These are phyloP conservation scores for Palythoa grandis DNA, from an alignment of 92 coral and sea anemone genomes.

Conservation along the genomic window DNA sequence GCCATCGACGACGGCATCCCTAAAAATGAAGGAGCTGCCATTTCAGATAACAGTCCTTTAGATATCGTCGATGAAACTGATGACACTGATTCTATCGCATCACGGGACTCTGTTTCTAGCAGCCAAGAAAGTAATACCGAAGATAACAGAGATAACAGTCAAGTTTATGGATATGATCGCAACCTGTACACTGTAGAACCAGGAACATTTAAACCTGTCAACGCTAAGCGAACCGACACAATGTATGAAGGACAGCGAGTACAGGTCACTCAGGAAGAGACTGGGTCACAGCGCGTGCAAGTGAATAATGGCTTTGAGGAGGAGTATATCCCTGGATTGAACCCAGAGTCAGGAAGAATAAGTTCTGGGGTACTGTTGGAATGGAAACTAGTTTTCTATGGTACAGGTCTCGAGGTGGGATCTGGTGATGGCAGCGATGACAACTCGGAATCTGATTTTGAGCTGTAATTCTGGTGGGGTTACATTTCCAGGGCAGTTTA, in stretches of 20 bases:
- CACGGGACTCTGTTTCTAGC: slow-evolving; percentile 36
- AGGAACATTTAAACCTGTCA: slow-evolving; percentile 51
- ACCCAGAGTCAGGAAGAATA: slow-evolving; percentile 90
- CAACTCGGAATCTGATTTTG: slow-evolving; percentile 41
- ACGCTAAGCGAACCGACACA: slow-evolving; percentile 68
- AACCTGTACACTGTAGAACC: slow-evolving; percentile 50
- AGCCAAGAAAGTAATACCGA: slow-evolving; percentile 51
- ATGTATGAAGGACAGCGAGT: slow-evolving; percentile 83
- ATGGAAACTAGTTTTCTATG: slow-evolving; percentile 91
- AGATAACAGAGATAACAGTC: slow-evolving; percentile 62
- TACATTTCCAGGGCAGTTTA: background rate
- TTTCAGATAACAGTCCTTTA: background rate
- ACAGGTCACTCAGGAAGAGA: slow-evolving; percentile 95
- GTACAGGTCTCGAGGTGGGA: slow-evolving; percentile 76
- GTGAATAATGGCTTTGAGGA: slow-evolving; percentile 98
- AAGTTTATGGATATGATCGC: slow-evolving; percentile 84
- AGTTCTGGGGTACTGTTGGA: slow-evolving; percentile 93
- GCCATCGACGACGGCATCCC: slow-evolving; percentile 28
- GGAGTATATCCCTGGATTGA: slow-evolving; percentile 94
- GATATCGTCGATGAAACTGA: slow-evolving; percentile 24
- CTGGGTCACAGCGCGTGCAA: slow-evolving; percentile 98
- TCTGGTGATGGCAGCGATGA: slow-evolving; percentile 52
- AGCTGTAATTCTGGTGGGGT: slow-evolving; percentile 11
- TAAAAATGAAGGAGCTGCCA: background rate
- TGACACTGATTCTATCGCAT: slow-evolving; percentile 5